Conservation (phyloP, 2,888 invertebrate species). For the Tryphoninae sp. region DNA sequence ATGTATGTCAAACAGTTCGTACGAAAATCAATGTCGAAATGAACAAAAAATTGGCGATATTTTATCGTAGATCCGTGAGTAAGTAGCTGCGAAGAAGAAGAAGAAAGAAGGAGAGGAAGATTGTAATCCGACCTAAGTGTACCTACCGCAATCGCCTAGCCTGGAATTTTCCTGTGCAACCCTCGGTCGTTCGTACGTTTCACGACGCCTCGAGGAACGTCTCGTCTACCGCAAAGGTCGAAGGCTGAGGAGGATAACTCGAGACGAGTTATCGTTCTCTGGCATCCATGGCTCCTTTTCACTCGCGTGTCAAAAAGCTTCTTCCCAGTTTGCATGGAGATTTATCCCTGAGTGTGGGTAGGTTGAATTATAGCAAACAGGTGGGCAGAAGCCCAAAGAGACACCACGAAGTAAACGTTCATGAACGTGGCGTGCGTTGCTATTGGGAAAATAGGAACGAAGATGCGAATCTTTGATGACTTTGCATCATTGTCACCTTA, state of each 20-base stretch:
- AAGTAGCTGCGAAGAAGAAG: not conserved
- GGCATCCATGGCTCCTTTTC: constrained; percentile 12
- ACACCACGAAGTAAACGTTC: not conserved
- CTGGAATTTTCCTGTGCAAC: constrained; percentile 40
- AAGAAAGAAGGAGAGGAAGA: constrained; percentile 31
- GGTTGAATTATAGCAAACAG: constrained; percentile 27
- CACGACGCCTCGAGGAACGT: constrained; percentile 23
- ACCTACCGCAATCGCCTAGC: constrained; percentile 15
- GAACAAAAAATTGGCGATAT: not conserved
- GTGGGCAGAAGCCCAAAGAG: constrained; percentile 16
- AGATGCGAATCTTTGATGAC: constrained; percentile 3
- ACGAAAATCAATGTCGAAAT: constrained; percentile 2
- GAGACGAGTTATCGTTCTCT: constrained; percentile 41
- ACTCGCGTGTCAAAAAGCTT: constrained; percentile 54
- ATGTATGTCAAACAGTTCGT: not conserved
- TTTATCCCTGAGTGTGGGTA: constrained; percentile 11
- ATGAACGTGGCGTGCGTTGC: not conserved
- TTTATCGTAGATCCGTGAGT: not conserved
- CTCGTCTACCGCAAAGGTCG: constrained; percentile 38
- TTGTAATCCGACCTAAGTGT: constrained; percentile 51
- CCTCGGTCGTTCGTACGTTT: constrained; percentile 5
- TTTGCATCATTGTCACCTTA: too few species aligned
- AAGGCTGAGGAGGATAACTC: constrained; percentile 51
- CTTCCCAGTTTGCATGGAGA: constrained; percentile 35
- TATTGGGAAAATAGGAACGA: constrained; percentile 17